Evolutionary conservation across 2,797 vertebrate species (phyloP), one percentile per base, ranked within the genome.

Genomic region (Toxotes lorentzi): DNA sequence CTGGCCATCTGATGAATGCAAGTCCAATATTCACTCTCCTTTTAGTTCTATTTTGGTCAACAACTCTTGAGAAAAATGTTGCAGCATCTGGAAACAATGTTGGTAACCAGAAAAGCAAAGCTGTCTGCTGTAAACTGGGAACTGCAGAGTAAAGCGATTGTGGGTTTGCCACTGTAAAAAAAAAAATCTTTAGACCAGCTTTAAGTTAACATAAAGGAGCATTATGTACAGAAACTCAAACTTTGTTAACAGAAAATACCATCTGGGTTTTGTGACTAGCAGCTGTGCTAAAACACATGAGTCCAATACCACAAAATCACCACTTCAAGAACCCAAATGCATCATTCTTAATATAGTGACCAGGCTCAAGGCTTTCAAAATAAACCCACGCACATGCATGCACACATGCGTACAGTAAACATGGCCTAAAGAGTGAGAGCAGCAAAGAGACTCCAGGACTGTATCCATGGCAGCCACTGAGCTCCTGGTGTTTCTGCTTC

Each of bases 401-500:
- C 83, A 82, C 78, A 79, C 89, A 87, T 81, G 82, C 78, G 81
- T 70, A 79, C 79, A 70, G 70, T 79, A 85, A 87, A 89, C 88
- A 89, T 68, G 27, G 27, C 27, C 27, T 30, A 79, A 78, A 77
- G 81, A 77, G 80, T 14, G 70, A 80, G 87, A 81, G 79, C 72
- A 73, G 81, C 69, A 74, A 32, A 85, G 61, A 86, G 87, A 85
- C 87, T 90, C 90, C 83, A 85, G 87, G 79, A 91, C 90, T 88
- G 92, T 93, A 89, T 91, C 91, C 92, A 93, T 93, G 92, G 93
- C 89, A 93, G 92, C 91, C 82, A 61, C 78, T 78, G 89, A 92
- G 90, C 87, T 91, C 86, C 86, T 85, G 76, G 86, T 88, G 89
- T 88, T 88, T 90, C 90, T 91, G 90, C 88, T 90, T 69, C 81